Conservation (phyloP, 2,797 vertebrate genomes). For the Falco rusticolus region DNA sequence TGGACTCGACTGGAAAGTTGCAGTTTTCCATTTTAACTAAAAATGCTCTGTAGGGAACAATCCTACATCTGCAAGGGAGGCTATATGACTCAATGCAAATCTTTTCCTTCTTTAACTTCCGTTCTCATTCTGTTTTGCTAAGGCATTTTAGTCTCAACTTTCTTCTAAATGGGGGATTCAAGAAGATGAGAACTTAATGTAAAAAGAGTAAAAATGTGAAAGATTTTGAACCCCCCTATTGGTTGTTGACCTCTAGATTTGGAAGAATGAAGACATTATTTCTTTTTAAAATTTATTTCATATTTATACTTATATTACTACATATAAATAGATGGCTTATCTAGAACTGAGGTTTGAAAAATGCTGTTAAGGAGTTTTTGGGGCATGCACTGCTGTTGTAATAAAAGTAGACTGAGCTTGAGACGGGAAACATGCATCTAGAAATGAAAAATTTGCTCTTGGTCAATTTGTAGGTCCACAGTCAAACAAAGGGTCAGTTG, state of each 20-base stretch:
- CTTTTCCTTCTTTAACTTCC: not conserved
- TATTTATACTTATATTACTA: not conserved
- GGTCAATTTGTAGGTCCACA: not conserved
- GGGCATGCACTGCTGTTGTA: not conserved
- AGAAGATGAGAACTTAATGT: not conserved
- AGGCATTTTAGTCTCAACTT: not conserved
- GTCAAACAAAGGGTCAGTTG: not conserved
- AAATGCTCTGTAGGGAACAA: constrained; percentile 9
- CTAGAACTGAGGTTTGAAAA: not conserved
- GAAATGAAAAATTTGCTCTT: not conserved
- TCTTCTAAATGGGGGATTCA: not conserved
- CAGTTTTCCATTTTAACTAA: constrained; percentile 14
- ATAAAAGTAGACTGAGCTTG: not conserved
- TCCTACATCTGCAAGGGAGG: not conserved
- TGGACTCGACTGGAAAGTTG: not conserved
- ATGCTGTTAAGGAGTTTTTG: not conserved
- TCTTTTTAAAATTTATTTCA: not conserved
- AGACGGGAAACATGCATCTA: not conserved
- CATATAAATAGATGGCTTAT: not conserved
- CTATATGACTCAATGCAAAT: not conserved
- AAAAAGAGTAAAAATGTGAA: not conserved
- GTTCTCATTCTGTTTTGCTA: not conserved
- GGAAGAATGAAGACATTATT: not conserved
- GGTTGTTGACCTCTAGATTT: not conserved
- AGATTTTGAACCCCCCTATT: not conserved